Conservation (phyloP, 2,797 vertebrate species). For the Sylvilagus floridanus region DNA sequence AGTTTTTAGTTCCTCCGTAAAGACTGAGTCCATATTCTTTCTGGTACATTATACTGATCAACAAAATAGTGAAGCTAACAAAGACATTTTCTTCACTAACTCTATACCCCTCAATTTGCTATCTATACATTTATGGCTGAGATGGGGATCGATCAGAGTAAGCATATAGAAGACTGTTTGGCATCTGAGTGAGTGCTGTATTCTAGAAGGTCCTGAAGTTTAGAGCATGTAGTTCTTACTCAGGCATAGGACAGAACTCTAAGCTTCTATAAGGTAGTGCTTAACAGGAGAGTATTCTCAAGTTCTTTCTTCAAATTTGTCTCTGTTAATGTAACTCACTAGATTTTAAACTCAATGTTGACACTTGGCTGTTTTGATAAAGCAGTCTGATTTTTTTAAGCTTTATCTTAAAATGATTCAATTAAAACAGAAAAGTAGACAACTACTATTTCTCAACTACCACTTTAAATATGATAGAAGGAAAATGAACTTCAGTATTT, state of each 20-base stretch:
- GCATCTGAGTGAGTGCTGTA: not conserved
- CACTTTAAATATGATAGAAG: not conserved
- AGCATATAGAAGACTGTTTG: not conserved
- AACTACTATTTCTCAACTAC: not conserved
- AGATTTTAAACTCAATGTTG: not conserved
- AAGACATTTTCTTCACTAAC: not conserved
- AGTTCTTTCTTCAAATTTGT: not conserved
- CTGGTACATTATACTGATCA: not conserved
- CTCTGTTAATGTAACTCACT: not conserved
- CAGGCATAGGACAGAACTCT: not conserved
- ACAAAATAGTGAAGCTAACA: slow-evolving; percentile 12
- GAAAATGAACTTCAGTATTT: not conserved
- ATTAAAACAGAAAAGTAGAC: not conserved
- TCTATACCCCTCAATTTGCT: not conserved
- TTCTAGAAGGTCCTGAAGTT: not conserved
- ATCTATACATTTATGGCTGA: not conserved
- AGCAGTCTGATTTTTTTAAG: not conserved
- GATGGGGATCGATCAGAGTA: no score
- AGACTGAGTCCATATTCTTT: not conserved
- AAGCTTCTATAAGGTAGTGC: not conserved
- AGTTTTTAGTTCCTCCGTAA: no score
- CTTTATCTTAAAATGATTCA: slow-evolving; percentile 41
- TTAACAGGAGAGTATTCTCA: not conserved
- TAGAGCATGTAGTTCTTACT: not conserved
- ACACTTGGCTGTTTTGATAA: not conserved